A percentile compares a stretch with the other conserved stretches of the same genome.
phyloP scores from a whole-genome alignment of 1,140 invertebrate genomes.

The Chlorops oryzae region DNA sequence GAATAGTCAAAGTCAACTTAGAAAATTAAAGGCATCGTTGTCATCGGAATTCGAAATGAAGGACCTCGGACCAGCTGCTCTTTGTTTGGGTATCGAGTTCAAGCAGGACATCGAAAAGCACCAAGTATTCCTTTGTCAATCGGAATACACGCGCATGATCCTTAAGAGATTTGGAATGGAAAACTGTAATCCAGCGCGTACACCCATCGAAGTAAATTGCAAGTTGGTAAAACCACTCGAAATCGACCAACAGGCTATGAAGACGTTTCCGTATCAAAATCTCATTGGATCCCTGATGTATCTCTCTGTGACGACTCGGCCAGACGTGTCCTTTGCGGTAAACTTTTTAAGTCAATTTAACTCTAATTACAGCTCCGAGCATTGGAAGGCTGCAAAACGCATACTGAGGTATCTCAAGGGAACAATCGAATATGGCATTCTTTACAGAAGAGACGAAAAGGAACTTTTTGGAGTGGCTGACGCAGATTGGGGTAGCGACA shows the following conservation, averaged over 20 bases:
- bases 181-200: constrained; percentile 8
- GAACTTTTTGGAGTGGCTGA: constrained; percentile 9
- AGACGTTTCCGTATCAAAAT: constrained; percentile 12
- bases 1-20: constrained; percentile 11
- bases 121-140: no score
- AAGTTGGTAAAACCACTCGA: not conserved
- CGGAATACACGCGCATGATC: no score
- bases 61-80: not conserved
- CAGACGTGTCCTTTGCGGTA: constrained; percentile 49
- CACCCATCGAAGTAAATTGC: constrained; percentile 1
- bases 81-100: constrained; percentile 3
- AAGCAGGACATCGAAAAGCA: not conserved
- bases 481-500: constrained; percentile 11
- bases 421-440: constrained; percentile 16
- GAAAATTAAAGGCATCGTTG: constrained; percentile 5
- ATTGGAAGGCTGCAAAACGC: constrained; percentile 48
- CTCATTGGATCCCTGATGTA: constrained; percentile 19
- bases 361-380: constrained; percentile 28
- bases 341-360: constrained; percentile 48
- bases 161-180: constrained; percentile 15
- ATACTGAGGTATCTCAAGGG: constrained; percentile 3
- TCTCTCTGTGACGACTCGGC: constrained; percentile 28
- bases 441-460: not conserved
- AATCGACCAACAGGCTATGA: not conserved
- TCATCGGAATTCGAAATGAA: constrained; percentile 6